These are phyloP conservation scores for Lysiphlebus fabarum DNA, from an alignment of 1,140 invertebrate genomes.

Conservation along the genomic window DNA sequence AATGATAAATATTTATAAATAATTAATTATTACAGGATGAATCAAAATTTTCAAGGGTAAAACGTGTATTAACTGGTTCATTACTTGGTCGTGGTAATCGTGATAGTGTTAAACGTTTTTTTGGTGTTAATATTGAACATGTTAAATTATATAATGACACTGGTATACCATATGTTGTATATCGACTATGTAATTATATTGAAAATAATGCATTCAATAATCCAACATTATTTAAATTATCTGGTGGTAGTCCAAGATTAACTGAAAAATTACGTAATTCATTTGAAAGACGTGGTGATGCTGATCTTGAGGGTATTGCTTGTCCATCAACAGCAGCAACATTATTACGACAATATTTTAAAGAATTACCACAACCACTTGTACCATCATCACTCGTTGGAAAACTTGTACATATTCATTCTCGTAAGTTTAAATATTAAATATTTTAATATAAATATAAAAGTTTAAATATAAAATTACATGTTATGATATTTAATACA, in stretches of 20 bases:
- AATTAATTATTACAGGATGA: constrained; percentile 39
- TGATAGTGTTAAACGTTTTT: constrained; percentile 36
- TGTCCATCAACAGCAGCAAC: constrained; percentile 54
- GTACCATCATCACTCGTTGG: constrained; percentile 46
- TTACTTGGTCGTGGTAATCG: constrained; percentile 39
- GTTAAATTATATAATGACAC: constrained; percentile 46
- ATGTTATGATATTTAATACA: too few species aligned
- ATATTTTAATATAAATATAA: too few species aligned
- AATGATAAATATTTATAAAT: not conserved
- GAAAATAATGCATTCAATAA: constrained; percentile 51
- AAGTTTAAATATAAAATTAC: too few species aligned
- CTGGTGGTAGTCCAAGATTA: constrained; percentile 47
- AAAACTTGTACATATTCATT: constrained; percentile 46
- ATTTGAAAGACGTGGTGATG: constrained; percentile 55
- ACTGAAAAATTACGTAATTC: constrained; percentile 49
- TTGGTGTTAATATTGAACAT: constrained; percentile 46
- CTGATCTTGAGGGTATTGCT: constrained; percentile 51
- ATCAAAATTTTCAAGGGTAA: constrained; percentile 50
- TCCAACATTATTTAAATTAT: constrained; percentile 48
- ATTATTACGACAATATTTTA: constrained; percentile 54
- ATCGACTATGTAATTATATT: constrained; percentile 52
- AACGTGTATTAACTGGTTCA: constrained; percentile 48
- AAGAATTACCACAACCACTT: constrained; percentile 55
- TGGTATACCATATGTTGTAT: constrained; percentile 51
- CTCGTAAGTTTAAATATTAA: constrained; percentile 49